phyloP scores from a whole-genome alignment of 2,113 vertebrate species.

The Brevimyrus niger region DNA sequence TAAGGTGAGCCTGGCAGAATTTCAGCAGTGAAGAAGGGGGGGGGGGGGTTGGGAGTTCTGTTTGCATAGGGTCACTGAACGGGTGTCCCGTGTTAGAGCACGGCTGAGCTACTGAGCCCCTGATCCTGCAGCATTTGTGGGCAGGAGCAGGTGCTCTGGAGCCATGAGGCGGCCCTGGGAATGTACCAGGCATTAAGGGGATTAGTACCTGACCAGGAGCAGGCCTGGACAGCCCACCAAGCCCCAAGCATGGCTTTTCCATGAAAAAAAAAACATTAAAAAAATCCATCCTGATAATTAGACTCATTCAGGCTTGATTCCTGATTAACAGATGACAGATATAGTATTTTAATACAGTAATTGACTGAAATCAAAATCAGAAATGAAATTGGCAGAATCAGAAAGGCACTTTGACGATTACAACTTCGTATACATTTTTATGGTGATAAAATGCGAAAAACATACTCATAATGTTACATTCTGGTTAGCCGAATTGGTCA shows the following conservation, averaged over 20 bases:
- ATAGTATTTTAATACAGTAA: neutral
- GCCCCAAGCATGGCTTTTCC: neutral
- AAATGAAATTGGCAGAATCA: neutral
- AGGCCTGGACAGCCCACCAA: conserved; percentile 14
- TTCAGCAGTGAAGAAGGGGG: neutral
- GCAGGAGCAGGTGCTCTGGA: neutral
- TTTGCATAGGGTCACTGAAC: neutral
- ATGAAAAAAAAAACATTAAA: neutral
- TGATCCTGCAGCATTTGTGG: conserved; percentile 10
- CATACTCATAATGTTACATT: neutral
- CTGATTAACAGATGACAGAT: conserved; percentile 28
- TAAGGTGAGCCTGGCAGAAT: neutral
- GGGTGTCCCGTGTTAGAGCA: neutral
- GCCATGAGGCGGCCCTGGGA: conserved; percentile 7
- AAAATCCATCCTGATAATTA: conserved; percentile 6
- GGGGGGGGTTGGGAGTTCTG: neutral
- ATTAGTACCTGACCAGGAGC: conserved; percentile 29
- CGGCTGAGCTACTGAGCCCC: neutral
- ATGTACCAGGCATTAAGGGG: conserved; percentile 27
- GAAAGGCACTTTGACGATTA: neutral
- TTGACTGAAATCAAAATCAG: neutral
- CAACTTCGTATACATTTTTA: neutral
- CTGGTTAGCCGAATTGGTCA: neutral
- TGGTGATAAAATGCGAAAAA: neutral
- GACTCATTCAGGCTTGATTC: conserved; percentile 25